Base-by-base conservation (phyloP, 2,113 vertebrate species). In the Gracilinanus agilis region DNA sequence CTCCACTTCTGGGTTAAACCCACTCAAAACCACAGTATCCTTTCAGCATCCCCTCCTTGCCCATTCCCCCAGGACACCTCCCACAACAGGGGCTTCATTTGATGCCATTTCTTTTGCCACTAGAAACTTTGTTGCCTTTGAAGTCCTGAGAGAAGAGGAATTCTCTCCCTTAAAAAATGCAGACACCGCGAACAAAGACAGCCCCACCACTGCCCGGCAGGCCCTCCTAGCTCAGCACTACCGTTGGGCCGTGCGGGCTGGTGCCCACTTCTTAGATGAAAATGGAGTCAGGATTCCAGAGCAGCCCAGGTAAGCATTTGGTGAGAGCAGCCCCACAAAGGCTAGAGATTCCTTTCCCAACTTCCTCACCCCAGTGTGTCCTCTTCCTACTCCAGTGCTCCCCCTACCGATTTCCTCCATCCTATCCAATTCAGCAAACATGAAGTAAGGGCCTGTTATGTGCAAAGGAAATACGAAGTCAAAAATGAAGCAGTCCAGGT, bases 141-240 rank as follows among this genome's bases (percentile, higher is more conserved):
- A 99, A 97, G 99, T 99, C 11, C 44, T 93, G 49, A 98, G 99
- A 93, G 99, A 99, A 94, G 99, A 99, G 0, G 99, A 99, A 97
- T 99, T 99, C 94, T 99, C 99, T 0, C 99, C 99, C 0, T 97
- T 99, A 89, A 99, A 99, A 97, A 99, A 99, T 0, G 98, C 99
- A 0, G 99, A 99, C 34, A 97, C 98, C 0, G 99, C 98, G 0
- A 95, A 97, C 11, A 97, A 98, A 16, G 99, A 99, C 97, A 99
- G 96, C 27, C 99, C 99, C 0, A 98, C 98, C 92, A 99, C 99
- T 0, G 98, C 98, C 25, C 98, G 99, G 12, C 98, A 97, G 53
- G 98, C 99, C 1, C 97, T 99, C 90, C 98, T 99, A 13, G 94
- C 98, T n/a, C 99, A 99, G 96, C 99, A 99, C 96, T 99, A 99